Conservation (phyloP, 1,140 invertebrate genomes). For the Rhysida immarginata region DNA sequence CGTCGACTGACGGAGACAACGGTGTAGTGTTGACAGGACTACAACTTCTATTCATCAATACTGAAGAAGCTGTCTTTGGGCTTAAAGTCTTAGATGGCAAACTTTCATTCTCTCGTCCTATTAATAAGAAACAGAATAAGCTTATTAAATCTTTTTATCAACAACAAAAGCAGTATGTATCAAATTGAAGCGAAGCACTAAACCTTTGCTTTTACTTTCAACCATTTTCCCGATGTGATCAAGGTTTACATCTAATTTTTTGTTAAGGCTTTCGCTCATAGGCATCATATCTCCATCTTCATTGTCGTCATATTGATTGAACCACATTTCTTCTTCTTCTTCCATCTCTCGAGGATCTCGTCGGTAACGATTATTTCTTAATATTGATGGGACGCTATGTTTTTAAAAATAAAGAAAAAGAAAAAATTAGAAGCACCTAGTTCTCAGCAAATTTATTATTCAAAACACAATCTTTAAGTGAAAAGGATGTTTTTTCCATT, state of each 20-base stretch:
- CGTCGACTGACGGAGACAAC: conserved; percentile 16
- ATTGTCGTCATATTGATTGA: conserved; percentile 90
- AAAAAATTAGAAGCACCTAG: no score
- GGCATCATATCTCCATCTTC: conserved; percentile 49
- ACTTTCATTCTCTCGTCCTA: conserved; percentile 1
- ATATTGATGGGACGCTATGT: conserved; percentile 49
- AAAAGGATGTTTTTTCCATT: no score
- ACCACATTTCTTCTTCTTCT: conserved; percentile 98
- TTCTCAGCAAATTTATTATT: no score
- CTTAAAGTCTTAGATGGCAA: conserved; percentile 4
- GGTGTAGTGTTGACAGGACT: conserved; percentile 15
- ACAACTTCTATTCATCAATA: conserved; percentile 14
- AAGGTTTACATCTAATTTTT: conserved; percentile 40
- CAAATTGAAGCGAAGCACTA: no score
- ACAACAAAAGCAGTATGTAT: no score
- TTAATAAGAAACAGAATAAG: conserved; percentile 9
- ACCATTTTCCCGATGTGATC: conserved; percentile 41
- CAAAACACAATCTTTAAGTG: no score
- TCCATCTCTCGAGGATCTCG: conserved; percentile 82
- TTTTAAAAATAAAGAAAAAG: no score
- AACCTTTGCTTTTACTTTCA: conserved; percentile 27
- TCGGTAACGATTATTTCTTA: conserved; percentile 63
- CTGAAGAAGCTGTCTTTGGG: conserved; percentile 13
- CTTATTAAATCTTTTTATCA: conserved; percentile 10
- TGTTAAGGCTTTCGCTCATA: conserved; percentile 31